phyloP scores from a whole-genome alignment of 1,140 invertebrate species.

The Leptonema lineaticorne region DNA sequence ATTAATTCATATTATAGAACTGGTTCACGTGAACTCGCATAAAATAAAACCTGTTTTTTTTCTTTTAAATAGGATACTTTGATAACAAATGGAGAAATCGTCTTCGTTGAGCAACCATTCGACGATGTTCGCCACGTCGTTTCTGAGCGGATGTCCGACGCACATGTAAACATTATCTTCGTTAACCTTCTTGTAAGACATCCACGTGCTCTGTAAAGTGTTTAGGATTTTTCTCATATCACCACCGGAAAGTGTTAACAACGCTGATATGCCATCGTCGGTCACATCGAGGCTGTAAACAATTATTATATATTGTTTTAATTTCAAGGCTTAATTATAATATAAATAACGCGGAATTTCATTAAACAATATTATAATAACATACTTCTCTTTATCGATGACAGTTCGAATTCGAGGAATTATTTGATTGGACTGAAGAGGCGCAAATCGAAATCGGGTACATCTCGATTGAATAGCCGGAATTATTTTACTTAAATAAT shows the following conservation, averaged over 20 bases:
- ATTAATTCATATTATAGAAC: neutral
- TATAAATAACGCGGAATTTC: conserved; percentile 10
- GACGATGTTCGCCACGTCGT: conserved; percentile 88
- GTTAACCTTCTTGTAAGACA: conserved; percentile 83
- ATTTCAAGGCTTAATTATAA: neutral
- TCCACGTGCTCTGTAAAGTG: conserved; percentile 89
- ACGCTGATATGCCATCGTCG: conserved; percentile 84
- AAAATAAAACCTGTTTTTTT: neutral
- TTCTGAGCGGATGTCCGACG: conserved; percentile 90
- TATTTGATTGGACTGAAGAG: conserved; percentile 84
- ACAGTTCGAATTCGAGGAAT: conserved; percentile 86
- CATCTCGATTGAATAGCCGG: conserved; percentile 97
- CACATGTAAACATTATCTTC: conserved; percentile 95
- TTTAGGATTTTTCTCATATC: conserved; percentile 98
- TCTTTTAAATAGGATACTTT: conserved; percentile 71
- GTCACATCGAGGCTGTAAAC: conserved; percentile 25
- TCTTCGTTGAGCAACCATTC: conserved; percentile 87
- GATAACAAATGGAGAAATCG: conserved; percentile 75
- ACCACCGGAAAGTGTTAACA: conserved; percentile 88
- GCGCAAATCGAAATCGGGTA: conserved; percentile 96
- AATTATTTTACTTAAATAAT: conserved; percentile 98
- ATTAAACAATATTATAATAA: too few species aligned
- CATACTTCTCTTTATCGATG: conserved; percentile 81
- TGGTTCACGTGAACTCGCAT: neutral
- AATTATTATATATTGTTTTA: too few species aligned